Evolutionary conservation across 2,797 vertebrate genomes (phyloP), one percentile per base, ranked within the genome.

Genomic region (Onychomys torridus): DNA sequence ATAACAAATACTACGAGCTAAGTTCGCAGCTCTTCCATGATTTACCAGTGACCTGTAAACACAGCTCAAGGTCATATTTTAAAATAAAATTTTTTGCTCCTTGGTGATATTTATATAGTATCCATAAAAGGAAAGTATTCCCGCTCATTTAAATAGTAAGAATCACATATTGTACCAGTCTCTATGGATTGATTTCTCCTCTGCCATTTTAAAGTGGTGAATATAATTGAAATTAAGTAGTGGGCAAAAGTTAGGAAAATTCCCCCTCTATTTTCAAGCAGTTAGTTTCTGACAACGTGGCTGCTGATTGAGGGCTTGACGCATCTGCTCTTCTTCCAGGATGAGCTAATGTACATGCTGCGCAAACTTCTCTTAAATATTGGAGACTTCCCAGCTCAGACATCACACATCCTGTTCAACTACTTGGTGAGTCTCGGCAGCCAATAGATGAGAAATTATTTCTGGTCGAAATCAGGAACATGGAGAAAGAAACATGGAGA

Each of bases 321-420:
- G 49, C 37, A n/a, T 93, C 79, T 98, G 1, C 82, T 98, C 61
- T 97, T 98, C 67, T 98, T 98, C 65, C 98, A 99, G 99, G 99
- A 99, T 85, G 99, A 99, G 96, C 98, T 99, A 94, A 99, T 99
- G 99, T 99, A 99, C 98, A 99, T 99, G 99, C 98, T 99, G 78
- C 99, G 99, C 97, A 99, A 99, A 97, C 99, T 99, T 85, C 99
- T 99, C 93, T 98, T 99, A 97, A 99, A 99, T 95, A 99, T 99
- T 2, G 99, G 99, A 96, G 99, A 99, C 96, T 99, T 99, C 73
- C 99, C 99, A n/a, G 99, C 99, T 7, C 99, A 99, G 98, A 99
- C 99, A 0, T 99, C 99, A 71, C 99, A 99, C 75, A 99, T 99
- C 97, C 99, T 99, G 67, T 99, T 99, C 98, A 99, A 99, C 98